Base-by-base conservation (phyloP, 2,888 invertebrate species). In the Volucella inanis region DNA sequence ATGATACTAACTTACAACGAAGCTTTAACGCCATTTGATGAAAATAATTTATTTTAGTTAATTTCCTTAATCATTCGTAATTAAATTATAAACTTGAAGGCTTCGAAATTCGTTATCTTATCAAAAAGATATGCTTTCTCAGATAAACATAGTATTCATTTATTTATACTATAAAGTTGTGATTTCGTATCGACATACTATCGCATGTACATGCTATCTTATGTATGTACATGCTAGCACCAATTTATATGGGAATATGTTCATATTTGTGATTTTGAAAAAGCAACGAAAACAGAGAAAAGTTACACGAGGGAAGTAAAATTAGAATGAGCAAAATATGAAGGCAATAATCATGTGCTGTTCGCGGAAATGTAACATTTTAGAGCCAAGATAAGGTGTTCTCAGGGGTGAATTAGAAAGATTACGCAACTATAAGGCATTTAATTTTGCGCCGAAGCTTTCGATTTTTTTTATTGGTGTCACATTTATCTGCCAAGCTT, bases 51-150 rank as follows among this genome's bases (percentile, higher is more conserved):
- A 55, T 9, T 9, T 14, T 38, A 14, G 38, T 55, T 31, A 8
- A 31, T 6, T 22, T 54, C 9, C 9, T 47, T 62, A 45, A 49
- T 62, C 22, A 62, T 15, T 31, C 6, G 47, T 49, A 18, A 65
- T 22, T 39, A 2, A 50, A 8, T 41, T 49, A 49, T 15, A 15
- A 9, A 2, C 9, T 8, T 11, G 14, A 18, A 54, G 45, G 8
- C 8, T 22, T 22, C 18, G 18, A 22, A 22, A 22, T 22, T 22
- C 12, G 6, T 4, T 67, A 67, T 54, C 67, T 67, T 45, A 67
- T 55, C 67, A 31, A 8, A 18, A 43, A 45, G 54, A 45, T 67
- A 67, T 67, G 67, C 54, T 55, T 43, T 8, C 14, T 67, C 22
- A 45, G 67, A 67, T 67, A 67, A 43, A 31, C 10, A 67, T 31